Evolutionary conservation across 2,888 invertebrate species (phyloP), one percentile per base, ranked within the genome.

Genomic region (Galeopsomyia nigrocyanea): DNA sequence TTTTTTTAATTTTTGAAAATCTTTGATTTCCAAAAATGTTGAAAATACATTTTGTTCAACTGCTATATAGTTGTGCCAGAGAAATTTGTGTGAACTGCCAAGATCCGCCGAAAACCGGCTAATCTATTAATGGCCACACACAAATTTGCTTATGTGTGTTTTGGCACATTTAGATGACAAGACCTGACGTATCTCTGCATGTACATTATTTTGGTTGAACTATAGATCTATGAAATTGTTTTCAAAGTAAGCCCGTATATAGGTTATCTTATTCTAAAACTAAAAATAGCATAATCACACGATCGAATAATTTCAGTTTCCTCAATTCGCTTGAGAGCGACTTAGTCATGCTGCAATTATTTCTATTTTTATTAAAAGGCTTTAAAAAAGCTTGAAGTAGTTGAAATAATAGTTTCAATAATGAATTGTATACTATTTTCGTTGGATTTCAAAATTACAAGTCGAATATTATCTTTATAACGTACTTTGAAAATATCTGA

Each of bases 51-150:
- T 61, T 51, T 6, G 6, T 47, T 60, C 21, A n/a, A 39, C 10
- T 39, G 16, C 26, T 16, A 49, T 62, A 22, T n/a, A 26, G 46
- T 49, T 21, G 16, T 55, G 55, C 53, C 68, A 62, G 62, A 55
- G n/a, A 31, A 68, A 55, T 55, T 62, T 14, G 13, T 21, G 19
- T 16, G 10, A 68, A 26, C 61, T 31, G 61, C 68, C 61, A 47
- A 55, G 19, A 68, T 19, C 61, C 55, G 53, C 22, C 16, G 53
- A 62, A 68, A 61, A 47, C 68, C 31, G 46, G 61, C 6, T 10
- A 49, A 47, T 61, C 68, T 62, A 53, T 68, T 55, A 62, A 55
- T 19, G 31, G 22, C n/a, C 47, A 19, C 49, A 39, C 39, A 39
- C 39, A 39, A 39, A 13, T 13, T 13, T 26, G 46, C 21, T 50